Evolutionary conservation across 1,140 invertebrate genomes (phyloP).

Genomic region (Lasioglossum albipes): DNA sequence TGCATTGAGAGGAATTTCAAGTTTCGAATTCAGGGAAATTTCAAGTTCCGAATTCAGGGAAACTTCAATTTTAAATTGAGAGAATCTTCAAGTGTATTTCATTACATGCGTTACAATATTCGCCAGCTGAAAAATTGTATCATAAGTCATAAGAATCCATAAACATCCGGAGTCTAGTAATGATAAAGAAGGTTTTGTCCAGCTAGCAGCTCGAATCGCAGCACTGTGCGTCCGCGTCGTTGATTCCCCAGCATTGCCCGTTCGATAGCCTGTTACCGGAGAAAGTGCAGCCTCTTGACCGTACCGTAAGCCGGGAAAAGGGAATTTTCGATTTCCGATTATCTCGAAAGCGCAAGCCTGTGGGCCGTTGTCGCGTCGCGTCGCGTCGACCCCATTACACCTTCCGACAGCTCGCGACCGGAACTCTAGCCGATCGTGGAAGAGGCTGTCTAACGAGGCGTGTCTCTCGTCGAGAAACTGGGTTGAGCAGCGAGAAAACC

Average conservation of each 20-base stretch:
- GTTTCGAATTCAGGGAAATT: too few species aligned
- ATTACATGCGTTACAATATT: too few species aligned
- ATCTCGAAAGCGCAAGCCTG: constrained; percentile 40
- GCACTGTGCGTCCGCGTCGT: too few species aligned
- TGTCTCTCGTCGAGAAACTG: constrained; percentile 49
- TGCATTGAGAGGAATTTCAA: too few species aligned
- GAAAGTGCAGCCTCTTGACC: constrained; percentile 55
- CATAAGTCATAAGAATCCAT: too few species aligned
- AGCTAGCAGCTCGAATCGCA: too few species aligned
- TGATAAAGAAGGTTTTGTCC: too few species aligned
- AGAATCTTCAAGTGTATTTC: too few species aligned
- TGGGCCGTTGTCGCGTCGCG: neutral
- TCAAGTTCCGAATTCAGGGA: too few species aligned
- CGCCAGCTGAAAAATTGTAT: too few species aligned
- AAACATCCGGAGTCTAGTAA: too few species aligned
- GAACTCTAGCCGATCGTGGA: constrained; percentile 49
- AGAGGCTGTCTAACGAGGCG: constrained; percentile 23
- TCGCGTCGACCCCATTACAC: constrained; percentile 28
- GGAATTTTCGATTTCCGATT: constrained; percentile 56
- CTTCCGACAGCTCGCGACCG: constrained; percentile 16
- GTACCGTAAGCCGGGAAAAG: constrained; percentile 20
- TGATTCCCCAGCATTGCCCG: neutral
- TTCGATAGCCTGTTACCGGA: constrained; percentile 29
- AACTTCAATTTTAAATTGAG: too few species aligned
- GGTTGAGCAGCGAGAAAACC: constrained; percentile 47